Evolutionary conservation across 2,888 invertebrate species (phyloP).

Genomic region (Bimastos eiseni): DNA sequence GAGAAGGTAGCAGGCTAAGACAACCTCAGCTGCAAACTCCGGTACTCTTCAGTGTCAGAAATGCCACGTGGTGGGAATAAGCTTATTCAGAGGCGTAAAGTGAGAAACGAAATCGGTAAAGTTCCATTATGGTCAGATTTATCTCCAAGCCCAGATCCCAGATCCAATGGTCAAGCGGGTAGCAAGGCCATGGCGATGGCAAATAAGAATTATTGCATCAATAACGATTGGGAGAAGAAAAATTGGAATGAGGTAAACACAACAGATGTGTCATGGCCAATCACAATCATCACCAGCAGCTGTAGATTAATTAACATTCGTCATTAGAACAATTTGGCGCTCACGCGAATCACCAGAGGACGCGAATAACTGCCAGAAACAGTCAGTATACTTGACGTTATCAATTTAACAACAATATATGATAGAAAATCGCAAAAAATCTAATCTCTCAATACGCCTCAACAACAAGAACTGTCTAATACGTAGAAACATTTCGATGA

Average conservation of each 20-base stretch:
- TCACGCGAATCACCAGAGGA: not conserved
- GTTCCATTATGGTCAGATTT: too few species aligned
- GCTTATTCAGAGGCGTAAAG: too few species aligned
- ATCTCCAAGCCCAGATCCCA: too few species aligned
- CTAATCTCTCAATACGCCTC: not conserved
- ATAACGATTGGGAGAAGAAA: not conserved
- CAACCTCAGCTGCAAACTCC: too few species aligned
- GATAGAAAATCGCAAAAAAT: not conserved
- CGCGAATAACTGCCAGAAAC: not conserved
- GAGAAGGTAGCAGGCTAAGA: too few species aligned
- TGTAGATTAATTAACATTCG: not conserved
- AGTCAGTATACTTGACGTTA: not conserved
- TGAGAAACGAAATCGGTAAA: too few species aligned
- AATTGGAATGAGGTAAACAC: not conserved
- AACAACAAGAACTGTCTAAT: not conserved
- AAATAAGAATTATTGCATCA: too few species aligned
- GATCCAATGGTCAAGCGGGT: too few species aligned
- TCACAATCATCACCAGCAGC: not conserved
- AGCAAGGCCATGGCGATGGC: too few species aligned
- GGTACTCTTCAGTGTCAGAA: too few species aligned
- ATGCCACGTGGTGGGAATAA: too few species aligned
- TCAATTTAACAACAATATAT: constrained; percentile 1
- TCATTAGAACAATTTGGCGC: not conserved
- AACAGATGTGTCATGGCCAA: not conserved
- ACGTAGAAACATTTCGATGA: not conserved